These are phyloP conservation scores for Romanogobio albipinnatus DNA, from an alignment of 2,113 vertebrate species.

Conservation along the genomic window DNA sequence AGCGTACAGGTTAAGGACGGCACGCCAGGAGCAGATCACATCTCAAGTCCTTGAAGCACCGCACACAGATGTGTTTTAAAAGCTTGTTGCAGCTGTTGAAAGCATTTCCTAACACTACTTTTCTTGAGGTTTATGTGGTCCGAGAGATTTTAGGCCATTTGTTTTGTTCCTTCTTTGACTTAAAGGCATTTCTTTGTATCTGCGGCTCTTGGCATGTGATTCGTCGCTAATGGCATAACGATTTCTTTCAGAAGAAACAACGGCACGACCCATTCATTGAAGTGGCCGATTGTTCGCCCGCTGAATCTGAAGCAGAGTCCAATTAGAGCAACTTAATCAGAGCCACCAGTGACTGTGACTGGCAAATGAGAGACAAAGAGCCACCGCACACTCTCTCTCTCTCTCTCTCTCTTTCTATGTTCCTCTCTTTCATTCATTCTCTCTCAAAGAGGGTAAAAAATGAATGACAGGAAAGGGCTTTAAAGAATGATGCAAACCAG, in stretches of 20 bases:
- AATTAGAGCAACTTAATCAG: slow-evolving; percentile 50
- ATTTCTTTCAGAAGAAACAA: slow-evolving; percentile 15
- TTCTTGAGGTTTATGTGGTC: not conserved
- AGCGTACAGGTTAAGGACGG: not conserved
- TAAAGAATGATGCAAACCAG: not conserved
- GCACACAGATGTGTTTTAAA: not conserved
- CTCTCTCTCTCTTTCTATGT: not conserved
- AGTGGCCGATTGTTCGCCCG: slow-evolving; percentile 8
- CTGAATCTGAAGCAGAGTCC: slow-evolving; percentile 31
- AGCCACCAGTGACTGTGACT: not conserved
- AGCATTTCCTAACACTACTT: not conserved
- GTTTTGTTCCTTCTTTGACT: not conserved
- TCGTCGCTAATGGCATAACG: slow-evolving; percentile 5
- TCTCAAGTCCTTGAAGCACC: slow-evolving; percentile 13
- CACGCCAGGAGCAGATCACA: not conserved
- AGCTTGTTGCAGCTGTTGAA: not conserved
- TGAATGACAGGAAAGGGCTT: not conserved
- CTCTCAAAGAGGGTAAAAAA: not conserved
- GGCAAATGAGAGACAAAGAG: slow-evolving; percentile 13
- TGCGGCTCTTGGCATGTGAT: slow-evolving; percentile 18
- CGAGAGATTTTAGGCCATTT: not conserved
- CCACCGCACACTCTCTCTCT: not conserved
- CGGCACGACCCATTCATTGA: slow-evolving; percentile 24
- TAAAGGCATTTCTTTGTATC: not conserved
- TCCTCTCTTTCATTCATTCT: not conserved